Percentiles rank a stretch among this genome's conserved stretches.
Conservation (phyloP, 2,113 vertebrate genomes). For the Sceloporus undulatus region DNA sequence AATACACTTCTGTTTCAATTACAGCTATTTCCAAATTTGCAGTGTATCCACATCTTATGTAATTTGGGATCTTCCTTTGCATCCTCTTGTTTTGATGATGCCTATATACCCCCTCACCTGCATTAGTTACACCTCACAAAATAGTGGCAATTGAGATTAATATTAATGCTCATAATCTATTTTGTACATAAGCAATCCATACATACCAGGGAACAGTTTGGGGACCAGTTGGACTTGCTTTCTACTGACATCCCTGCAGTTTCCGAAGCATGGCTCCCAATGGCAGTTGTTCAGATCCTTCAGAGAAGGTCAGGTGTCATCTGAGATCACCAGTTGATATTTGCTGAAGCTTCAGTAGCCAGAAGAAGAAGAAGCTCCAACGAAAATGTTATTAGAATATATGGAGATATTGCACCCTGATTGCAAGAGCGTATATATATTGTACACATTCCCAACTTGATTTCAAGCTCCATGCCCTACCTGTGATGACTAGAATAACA, state of each 20-base stretch:
- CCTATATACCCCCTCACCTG: background rate
- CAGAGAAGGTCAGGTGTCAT: background rate
- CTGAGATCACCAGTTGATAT: background rate
- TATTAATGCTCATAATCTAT: background rate
- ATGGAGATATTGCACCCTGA: background rate
- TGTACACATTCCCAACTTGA: too few species aligned
- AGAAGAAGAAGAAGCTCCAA: background rate
- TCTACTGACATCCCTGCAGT: background rate
- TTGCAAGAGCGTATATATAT: too few species aligned
- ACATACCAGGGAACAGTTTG: background rate
- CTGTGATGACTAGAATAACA: too few species aligned
- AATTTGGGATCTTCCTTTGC: background rate
- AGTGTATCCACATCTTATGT: background rate
- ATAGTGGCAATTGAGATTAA: background rate
- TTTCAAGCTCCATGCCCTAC: too few species aligned
- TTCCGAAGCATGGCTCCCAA: background rate
- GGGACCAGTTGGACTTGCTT: background rate
- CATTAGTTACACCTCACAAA: background rate
- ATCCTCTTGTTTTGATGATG: background rate
- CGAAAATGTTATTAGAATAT: too few species aligned
- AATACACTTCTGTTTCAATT: background rate
- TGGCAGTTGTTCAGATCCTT: background rate
- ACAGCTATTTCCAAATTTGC: background rate
- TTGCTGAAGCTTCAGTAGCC: background rate
- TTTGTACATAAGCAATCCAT: background rate